Conservation (phyloP, 1,140 invertebrate genomes). For the Drosophila tsacasi region DNA sequence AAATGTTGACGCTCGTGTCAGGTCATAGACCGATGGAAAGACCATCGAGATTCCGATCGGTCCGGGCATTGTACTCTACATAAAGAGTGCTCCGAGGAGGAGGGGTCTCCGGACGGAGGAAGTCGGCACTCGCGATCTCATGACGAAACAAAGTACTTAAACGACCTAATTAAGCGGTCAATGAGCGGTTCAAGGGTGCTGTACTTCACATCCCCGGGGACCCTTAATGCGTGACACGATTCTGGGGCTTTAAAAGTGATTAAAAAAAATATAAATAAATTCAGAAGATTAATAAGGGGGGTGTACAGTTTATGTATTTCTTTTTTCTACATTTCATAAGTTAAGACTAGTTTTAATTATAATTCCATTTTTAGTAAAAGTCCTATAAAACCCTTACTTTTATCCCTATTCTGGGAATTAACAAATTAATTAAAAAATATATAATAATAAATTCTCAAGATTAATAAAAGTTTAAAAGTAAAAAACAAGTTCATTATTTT, state of each 20-base stretch:
- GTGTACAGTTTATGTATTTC: background rate
- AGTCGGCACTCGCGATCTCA: constrained; percentile 34
- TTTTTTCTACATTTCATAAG: background rate
- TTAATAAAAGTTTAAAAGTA: no score
- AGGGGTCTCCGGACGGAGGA: constrained; percentile 17
- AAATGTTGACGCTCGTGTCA: constrained; percentile 59
- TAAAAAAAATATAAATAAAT: background rate
- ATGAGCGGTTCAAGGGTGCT: constrained; percentile 69
- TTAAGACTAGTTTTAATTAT: background rate
- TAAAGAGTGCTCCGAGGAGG: no score
- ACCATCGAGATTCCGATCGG: constrained; percentile 49
- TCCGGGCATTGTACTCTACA: constrained; percentile 55
- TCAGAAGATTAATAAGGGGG: background rate
- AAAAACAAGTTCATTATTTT: no score
- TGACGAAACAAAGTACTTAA: constrained; percentile 69
- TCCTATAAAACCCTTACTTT: no score
- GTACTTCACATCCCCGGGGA: constrained; percentile 19
- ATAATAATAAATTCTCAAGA: no score
- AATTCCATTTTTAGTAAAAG: background rate
- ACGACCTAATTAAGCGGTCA: constrained; percentile 76
- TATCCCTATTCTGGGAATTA: no score
- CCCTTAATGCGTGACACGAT: constrained; percentile 15
- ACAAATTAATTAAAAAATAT: no score
- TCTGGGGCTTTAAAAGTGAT: background rate
- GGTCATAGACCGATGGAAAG: constrained; percentile 55